Base-by-base conservation (phyloP, 2,797 vertebrate species). In the Iguana delicatissima region DNA sequence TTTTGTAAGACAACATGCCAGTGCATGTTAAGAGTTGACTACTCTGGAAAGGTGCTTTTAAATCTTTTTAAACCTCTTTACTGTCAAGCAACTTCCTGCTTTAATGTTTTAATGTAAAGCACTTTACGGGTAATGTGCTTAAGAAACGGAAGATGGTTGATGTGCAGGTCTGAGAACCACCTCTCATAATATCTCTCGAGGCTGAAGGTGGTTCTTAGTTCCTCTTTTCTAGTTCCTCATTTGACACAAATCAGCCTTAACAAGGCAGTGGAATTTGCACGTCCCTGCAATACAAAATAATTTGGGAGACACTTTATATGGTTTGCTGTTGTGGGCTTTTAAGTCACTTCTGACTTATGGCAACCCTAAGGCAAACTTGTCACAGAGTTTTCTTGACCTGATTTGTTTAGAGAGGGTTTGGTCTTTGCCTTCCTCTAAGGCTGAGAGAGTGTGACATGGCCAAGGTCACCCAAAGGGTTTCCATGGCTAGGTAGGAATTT, bases 31-130 rank as follows among this genome's bases (percentile, higher is more conserved):
- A 26, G 38, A 80, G 32, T 24, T 46, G 24, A 9, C 24, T 46
- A n/a, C 38, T 57, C 35, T 24, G 50, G 35, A 59, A 59, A 83
- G 42, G 24, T 42, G 46, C 69, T 57, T 81, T 89, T 83, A 73
- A 89, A 26, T 50, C 26, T 83, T 76, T 35, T 22, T 18, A 46
- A 74, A 46, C 9, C n/a, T 76, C 69, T 50, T 83, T 74, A 22
- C 67, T 22, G 7, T 24, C 59, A 52, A 38, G 69, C 20, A 50
- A 83, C 80, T 83, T 83, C 87, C 35, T 89, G 80, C 80, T 62
- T 89, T 83, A 57, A 73, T 81, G 64, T 73, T 88, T 88, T 73
- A 82, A 76, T 35, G 35, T 32, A 62, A 89, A 62, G 69, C 26
- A 76, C 52, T 46, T 89, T 32, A 46, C 6, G 38, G 1, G 6